Evolutionary conservation across 2,888 invertebrate genomes (phyloP), one percentile per base, ranked within the genome.

Genomic region (Perizoma affinitatum): DNA sequence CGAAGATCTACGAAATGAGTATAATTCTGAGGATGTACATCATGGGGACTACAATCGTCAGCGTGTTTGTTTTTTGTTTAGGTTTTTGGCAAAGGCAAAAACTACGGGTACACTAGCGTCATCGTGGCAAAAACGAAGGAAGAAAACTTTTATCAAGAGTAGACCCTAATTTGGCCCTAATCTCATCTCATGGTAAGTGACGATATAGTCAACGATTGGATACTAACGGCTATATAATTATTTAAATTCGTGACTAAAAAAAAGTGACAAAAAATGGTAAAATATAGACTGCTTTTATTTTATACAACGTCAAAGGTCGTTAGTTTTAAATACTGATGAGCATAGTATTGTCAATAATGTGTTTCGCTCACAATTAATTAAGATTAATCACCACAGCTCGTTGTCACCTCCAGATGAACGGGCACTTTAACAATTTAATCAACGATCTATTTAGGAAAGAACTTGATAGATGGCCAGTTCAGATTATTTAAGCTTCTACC

Each of bases 351-450:
- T 53, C 40, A 58, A 56, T 54, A 52, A 55, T 56, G 56, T 44
- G 42, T 36, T 45, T 44, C 42, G 48, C 50, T 64, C 42, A 45
- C 51, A 51, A 54, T 57, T 51, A 59, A 57, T 56, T 51, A 54
- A 60, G 59, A 57, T 50, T 54, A 55, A 63, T 63, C 52, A 49
- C 52, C 38, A 10, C 50, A 42, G 49, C 48, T 53, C 47, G 52
- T 68, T 56, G 69, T 66, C 72, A 69, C 67, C 74, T 71, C 58
- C 55, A 67, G 69, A 77, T 78, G 75, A 80, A 74, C 65, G 71
- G 74, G 80, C 78, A 79, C 84, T 85, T 86, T 82, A 84, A 79
- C 82, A 84, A 82, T 83, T 84, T 86, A 86, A 87, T 84, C 83
- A 85, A 77, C 80, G 76, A 86, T 86, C 82, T 83, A 83, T 87